These are phyloP conservation scores for Harpagifer antarcticus DNA, from an alignment of 2,797 vertebrate species.

Conservation along the genomic window DNA sequence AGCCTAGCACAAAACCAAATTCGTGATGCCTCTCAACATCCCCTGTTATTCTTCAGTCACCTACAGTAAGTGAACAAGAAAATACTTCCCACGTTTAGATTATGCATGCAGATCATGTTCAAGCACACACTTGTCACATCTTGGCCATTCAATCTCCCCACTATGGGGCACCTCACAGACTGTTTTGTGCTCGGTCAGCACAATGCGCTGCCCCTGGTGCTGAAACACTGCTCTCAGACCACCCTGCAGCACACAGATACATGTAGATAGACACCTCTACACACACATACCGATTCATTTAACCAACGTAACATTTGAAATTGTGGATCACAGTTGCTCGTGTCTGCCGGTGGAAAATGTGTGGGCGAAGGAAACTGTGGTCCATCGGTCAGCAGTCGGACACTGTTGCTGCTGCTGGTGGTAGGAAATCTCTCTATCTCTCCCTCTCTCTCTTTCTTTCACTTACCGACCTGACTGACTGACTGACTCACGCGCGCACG, in stretches of 20 bases:
- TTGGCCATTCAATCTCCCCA: conserved; percentile 14
- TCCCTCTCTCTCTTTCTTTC: neutral
- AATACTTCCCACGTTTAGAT: neutral
- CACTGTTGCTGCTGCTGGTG: conserved; percentile 73
- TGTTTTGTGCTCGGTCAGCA: conserved; percentile 57
- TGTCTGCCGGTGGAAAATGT: conserved; percentile 44
- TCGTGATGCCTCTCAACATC: neutral
- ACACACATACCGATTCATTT: neutral
- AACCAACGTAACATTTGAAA: conserved; percentile 7
- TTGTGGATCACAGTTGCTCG: conserved; percentile 22
- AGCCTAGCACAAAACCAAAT: neutral
- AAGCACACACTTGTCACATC: conserved; percentile 13
- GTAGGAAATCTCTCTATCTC: conserved; percentile 36
- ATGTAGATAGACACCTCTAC: neutral
- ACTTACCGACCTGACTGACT: too few relatives aligned
- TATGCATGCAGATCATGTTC: conserved; percentile 25
- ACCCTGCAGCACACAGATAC: neutral
- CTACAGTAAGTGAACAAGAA: neutral
- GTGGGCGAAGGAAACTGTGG: conserved; percentile 68
- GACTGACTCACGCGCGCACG: conserved; percentile 15
- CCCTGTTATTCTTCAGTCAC: neutral
- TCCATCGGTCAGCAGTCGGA: conserved; percentile 66
- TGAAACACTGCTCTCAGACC: conserved; percentile 26
- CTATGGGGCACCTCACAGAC: conserved; percentile 18
- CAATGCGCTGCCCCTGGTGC: conserved; percentile 54